These are phyloP conservation scores for Mormyrus hasselquistii DNA, from an alignment of 2,797 vertebrate species.

Conservation along the genomic window DNA sequence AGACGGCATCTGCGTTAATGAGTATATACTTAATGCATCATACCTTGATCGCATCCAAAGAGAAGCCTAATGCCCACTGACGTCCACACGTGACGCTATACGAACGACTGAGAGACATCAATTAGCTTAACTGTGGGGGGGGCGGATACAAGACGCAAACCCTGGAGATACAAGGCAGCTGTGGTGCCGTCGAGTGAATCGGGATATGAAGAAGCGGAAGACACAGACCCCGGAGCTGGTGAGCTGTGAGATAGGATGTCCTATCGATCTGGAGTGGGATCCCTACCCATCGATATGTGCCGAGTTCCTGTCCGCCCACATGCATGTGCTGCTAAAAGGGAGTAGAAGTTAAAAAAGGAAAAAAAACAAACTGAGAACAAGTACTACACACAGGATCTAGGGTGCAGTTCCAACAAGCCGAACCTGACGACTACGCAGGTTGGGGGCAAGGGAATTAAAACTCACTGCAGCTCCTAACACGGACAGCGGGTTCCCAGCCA, in stretches of 20 bases:
- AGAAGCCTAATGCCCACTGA: neutral
- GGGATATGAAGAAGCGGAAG: neutral
- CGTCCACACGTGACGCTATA: neutral
- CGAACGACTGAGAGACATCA: neutral
- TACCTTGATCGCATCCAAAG: neutral
- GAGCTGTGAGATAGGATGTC: slow-evolving; percentile 61
- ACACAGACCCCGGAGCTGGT: neutral
- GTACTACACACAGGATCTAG: slow-evolving; percentile 26
- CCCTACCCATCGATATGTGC: slow-evolving; percentile 74
- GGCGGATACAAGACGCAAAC: neutral
- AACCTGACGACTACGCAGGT: slow-evolving; percentile 17
- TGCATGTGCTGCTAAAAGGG: slow-evolving; percentile 49
- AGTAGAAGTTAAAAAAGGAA: slow-evolving; percentile 55
- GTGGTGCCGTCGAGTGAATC: neutral
- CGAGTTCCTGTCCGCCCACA: slow-evolving; percentile 73
- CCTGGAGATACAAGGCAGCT: neutral
- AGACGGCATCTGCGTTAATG: neutral
- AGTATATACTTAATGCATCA: neutral
- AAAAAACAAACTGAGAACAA: slow-evolving; percentile 56
- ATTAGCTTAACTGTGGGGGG: neutral
- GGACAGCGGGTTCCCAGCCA: slow-evolving; percentile 14
- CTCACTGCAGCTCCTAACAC: neutral
- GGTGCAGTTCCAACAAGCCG: slow-evolving; percentile 41
- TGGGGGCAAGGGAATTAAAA: neutral
- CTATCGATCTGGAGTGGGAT: slow-evolving; percentile 80